A percentile compares a stretch with the other conserved stretches of the same genome.
phyloP scores from a whole-genome alignment of 2,888 invertebrate genomes.

The Drosophila leonis region DNA sequence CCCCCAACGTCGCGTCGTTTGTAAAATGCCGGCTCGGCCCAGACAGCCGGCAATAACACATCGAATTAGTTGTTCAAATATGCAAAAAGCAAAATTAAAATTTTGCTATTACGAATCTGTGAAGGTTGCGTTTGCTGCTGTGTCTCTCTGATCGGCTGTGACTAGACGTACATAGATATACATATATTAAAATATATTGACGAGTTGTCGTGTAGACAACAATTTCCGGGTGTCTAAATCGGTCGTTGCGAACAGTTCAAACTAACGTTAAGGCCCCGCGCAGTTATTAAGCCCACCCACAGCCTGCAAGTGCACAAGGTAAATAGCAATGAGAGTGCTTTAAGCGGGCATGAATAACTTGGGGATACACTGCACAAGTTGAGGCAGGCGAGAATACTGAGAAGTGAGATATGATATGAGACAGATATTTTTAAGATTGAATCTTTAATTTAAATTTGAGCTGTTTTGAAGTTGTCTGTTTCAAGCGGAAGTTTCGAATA shows the following conservation, averaged over 20 bases:
- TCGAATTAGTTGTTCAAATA: conserved; percentile 22
- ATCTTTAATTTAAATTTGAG: not conserved
- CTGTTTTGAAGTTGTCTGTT: no score
- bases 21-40: conserved; percentile 4
- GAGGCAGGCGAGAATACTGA: no score
- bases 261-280: conserved; percentile 12
- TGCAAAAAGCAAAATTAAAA: conserved; percentile 6
- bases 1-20: not conserved
- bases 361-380: not conserved
- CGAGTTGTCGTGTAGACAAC: conserved; percentile 54
- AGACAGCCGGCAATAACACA: conserved; percentile 40
- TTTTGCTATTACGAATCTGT: conserved; percentile 5
- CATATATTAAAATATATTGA: conserved; percentile 4
- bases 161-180: not conserved
- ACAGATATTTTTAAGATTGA: not conserved
- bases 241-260: conserved; percentile 44
- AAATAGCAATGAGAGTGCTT: not conserved
- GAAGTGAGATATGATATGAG: no score
- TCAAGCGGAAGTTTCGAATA: not conserved
- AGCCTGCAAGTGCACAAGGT: not conserved
- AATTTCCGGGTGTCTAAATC: conserved; percentile 77
- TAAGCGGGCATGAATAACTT: not conserved
- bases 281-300: conserved; percentile 28
- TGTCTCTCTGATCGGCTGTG: not conserved
- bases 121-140: conserved; percentile 9